Evolutionary conservation across 2,113 vertebrate species (phyloP).

Genomic region (Phalacrocorax carbo): DNA sequence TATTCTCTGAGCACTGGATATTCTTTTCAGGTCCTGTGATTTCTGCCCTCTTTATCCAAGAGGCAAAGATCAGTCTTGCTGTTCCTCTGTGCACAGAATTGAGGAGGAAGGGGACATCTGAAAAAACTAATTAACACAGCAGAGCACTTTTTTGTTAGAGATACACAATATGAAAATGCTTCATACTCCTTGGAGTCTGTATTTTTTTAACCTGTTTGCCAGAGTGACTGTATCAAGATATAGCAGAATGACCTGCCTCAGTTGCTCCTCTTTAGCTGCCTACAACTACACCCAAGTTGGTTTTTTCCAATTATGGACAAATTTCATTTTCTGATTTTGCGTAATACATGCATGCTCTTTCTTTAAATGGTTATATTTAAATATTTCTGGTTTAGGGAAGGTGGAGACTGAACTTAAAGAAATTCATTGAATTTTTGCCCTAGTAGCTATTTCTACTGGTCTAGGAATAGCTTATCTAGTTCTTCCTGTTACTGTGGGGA

Average conservation of each 20-base stretch:
- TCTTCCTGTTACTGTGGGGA: neutral
- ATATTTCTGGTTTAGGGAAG: neutral
- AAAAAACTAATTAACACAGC: neutral
- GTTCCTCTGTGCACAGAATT: neutral
- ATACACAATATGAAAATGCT: neutral
- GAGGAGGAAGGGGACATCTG: neutral
- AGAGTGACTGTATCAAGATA: neutral
- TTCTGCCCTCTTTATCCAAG: neutral
- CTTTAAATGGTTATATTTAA: neutral
- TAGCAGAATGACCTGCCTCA: neutral
- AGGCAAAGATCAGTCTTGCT: neutral
- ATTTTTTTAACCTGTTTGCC: neutral
- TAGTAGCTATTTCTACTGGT: neutral
- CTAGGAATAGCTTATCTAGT: neutral
- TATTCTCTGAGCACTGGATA: neutral
- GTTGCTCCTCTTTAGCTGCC: neutral
- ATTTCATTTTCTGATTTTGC: neutral
- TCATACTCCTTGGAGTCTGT: neutral
- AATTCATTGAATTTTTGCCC: neutral
- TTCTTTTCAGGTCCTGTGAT: neutral
- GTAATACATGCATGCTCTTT: neutral
- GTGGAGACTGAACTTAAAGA: neutral
- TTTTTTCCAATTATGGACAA: neutral
- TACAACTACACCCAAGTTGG: neutral
- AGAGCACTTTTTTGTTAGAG: neutral